Evolutionary conservation across 2,113 vertebrate species (phyloP).

Genomic region (Corythaixoides concolor): DNA sequence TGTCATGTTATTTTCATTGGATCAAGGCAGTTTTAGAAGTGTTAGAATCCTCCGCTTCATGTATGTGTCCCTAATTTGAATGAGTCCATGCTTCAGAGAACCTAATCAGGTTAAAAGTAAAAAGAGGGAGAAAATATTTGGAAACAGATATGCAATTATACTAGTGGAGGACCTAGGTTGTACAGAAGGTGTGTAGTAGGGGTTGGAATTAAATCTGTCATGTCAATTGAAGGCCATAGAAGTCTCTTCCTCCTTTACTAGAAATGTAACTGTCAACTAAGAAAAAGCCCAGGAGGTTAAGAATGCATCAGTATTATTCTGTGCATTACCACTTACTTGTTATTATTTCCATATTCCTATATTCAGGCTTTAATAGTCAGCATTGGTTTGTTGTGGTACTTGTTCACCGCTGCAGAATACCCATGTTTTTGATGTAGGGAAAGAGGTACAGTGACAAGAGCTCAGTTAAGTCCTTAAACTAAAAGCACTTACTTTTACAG

Average conservation of each 20-base stretch:
- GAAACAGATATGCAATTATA: not conserved
- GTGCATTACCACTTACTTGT: not conserved
- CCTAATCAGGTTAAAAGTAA: not conserved
- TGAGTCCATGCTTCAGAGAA: not conserved
- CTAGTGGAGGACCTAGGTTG: not conserved
- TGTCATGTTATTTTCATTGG: not conserved
- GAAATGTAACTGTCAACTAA: not conserved
- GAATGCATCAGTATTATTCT: not conserved
- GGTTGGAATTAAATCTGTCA: not conserved
- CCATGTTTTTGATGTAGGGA: not conserved
- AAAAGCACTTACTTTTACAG: not conserved
- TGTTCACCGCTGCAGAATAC: not conserved
- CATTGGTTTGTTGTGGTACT: not conserved
- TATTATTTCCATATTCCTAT: not conserved
- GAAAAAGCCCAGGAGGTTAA: not conserved
- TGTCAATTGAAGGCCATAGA: not conserved
- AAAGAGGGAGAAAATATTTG: not conserved
- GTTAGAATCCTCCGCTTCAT: not conserved
- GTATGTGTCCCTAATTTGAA: not conserved
- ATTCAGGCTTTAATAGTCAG: not conserved
- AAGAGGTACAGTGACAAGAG: not conserved
- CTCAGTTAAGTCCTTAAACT: not conserved
- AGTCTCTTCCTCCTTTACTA: not conserved
- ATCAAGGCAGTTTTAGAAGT: not conserved
- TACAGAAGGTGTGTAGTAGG: not conserved